A percentile compares a stretch with the other conserved stretches of the same genome.
Evolutionary conservation across 92 coral and sea anemone genomes (phyloP).

Genomic region (Nematostella vectensis): DNA sequence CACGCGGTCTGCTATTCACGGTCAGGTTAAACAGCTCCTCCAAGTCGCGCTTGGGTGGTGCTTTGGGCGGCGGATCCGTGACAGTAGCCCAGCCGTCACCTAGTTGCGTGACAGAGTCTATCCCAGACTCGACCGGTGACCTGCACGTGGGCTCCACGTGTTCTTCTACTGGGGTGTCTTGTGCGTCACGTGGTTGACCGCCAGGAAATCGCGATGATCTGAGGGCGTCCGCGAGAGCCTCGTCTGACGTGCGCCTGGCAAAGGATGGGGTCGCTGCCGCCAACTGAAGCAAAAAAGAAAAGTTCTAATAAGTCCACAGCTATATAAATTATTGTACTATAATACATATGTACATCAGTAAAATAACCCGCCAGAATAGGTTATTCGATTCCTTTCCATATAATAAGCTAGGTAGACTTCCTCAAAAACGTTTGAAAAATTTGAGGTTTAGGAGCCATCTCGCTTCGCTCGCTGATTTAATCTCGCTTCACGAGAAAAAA

Average conservation of each 20-base stretch:
- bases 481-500: too few relatives aligned
- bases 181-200: constrained; percentile 3
- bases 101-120: constrained; percentile 14
- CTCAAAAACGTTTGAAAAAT: too few relatives aligned
- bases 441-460: too few relatives aligned
- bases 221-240: constrained; percentile 11
- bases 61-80: not conserved
- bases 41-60: not conserved
- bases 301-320: not conserved
- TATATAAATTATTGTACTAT: not conserved
- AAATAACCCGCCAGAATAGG: too few relatives aligned
- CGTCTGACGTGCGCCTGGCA: not conserved
- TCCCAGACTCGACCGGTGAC: constrained; percentile 5
- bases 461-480: too few relatives aligned
- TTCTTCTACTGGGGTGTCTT: constrained; percentile 5
- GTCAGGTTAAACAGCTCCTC: constrained; percentile 8
- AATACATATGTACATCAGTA: too few relatives aligned
- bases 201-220: not conserved
- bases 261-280: constrained; percentile 1
- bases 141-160: constrained; percentile 9
- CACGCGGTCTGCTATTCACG: not conserved
- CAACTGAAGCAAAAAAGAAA: not conserved
- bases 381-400: too few relatives aligned
- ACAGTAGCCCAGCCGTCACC: not conserved
- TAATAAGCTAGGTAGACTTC: too few relatives aligned